Base-by-base conservation (phyloP, 2,888 invertebrate genomes). In the Alcis repandata region DNA sequence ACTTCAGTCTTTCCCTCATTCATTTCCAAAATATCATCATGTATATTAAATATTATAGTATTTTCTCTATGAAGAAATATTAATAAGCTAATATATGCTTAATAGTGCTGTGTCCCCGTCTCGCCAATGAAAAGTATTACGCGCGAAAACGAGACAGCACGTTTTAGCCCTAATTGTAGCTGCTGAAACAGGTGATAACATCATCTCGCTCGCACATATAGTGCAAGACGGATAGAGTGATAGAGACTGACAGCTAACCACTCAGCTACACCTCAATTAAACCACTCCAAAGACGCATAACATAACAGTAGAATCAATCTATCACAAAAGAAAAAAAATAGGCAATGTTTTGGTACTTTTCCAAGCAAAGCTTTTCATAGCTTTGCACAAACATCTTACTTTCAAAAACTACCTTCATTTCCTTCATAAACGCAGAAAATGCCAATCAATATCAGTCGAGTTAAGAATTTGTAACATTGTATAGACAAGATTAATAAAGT, bases 381-480 rank as follows among this genome's bases (percentile, higher is more conserved):
- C 61, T 59, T 13, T 38, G 20, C n/a, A 32, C 45, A 45, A 38
- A 54, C 56, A 49, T 56, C 33, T 38, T 17, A 49, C 8, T n/a
- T 36, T 49, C 32, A 48, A 36, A 36, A 19, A 3, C 17, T 43
- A 22, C 0, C 19, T 45, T 13, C 27, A 20, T 3, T 15, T 45
- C 17, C 11, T 13, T 48, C 22, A 27, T 52, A 63, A 63, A 63
- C 51, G 63, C 52, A 60, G 74, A 71, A 75, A 78, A 76, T 73
- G 70, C 71, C 73, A 77, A 78, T 53, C 46, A 46, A 15, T 59
- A 43, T 76, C 68, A 56, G 67, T 68, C 76, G 70, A 73, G 68
- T 70, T 36, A 32, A 40, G 63, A 49, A 69, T 59, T 67, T 67
- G 11, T 7, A 33, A 56, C 57, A 46, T 62, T 38, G 17, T 19